A percentile compares a stretch with the other conserved stretches of the same genome.
These are phyloP conservation scores for Orientallactaga bullata DNA, from an alignment of 2,113 vertebrate species.

Conservation along the genomic window DNA sequence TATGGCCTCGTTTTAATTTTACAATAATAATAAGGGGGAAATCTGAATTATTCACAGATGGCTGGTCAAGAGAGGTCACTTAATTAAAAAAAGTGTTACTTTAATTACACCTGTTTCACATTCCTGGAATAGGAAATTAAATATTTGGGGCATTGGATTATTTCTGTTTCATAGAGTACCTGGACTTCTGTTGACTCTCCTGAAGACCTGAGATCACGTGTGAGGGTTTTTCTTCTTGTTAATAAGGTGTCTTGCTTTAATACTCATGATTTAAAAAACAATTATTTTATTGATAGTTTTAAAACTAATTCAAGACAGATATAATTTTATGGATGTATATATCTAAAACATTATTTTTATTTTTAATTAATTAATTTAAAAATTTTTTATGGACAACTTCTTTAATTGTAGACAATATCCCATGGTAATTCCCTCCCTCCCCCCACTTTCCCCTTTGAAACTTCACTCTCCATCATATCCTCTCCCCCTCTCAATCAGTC, in stretches of 20 bases:
- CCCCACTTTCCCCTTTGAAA: too few species aligned
- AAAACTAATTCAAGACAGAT: constrained; percentile 68
- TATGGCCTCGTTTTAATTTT: constrained; percentile 91
- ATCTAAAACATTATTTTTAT: too few species aligned
- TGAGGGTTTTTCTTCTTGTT: constrained; percentile 78
- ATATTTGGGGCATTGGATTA: constrained; percentile 89
- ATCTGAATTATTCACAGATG: constrained; percentile 92
- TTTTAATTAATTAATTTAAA: too few species aligned
- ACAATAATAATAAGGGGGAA: constrained; percentile 88
- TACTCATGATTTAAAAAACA: constrained; percentile 80
- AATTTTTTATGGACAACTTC: too few species aligned
- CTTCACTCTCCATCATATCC: too few species aligned
- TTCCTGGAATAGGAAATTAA: constrained; percentile 89
- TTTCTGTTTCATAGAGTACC: constrained; percentile 85
- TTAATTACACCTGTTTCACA: constrained; percentile 93
- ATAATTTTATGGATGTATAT: neutral
- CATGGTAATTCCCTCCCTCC: too few species aligned
- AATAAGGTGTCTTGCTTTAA: constrained; percentile 77
- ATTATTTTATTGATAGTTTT: constrained; percentile 73
- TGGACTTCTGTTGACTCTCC: constrained; percentile 82
- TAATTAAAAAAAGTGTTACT: constrained; percentile 92
- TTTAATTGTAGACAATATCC: too few species aligned
- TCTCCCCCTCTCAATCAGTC: too few species aligned
- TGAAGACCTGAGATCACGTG: constrained; percentile 71
- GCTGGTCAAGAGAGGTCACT: constrained; percentile 92